A percentile compares a stretch with the other conserved stretches of the same genome.
These are phyloP conservation scores for Rhynchonema sp. DNA, from an alignment of 2,888 invertebrate genomes.

Conservation along the genomic window DNA sequence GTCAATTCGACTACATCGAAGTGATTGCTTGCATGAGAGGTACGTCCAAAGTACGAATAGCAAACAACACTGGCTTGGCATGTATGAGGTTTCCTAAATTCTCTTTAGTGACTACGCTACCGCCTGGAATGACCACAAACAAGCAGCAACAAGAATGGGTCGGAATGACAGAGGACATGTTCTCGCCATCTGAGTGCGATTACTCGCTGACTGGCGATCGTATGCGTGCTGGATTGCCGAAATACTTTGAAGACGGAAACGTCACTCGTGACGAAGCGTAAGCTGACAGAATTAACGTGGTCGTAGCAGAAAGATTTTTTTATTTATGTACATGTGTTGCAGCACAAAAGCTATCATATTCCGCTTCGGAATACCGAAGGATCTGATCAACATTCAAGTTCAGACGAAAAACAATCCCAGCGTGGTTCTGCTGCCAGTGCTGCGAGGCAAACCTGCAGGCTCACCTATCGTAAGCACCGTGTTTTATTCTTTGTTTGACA, in stretches of 20 bases:
- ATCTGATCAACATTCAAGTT: not conserved
- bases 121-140: too few species aligned
- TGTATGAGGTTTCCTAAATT: too few species aligned
- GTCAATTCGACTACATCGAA: not conserved
- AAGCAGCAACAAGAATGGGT: too few species aligned
- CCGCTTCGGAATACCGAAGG: not conserved
- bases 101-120: not conserved
- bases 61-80: too few species aligned
- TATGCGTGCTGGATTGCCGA: not conserved
- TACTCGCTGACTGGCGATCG: not conserved
- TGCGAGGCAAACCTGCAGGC: not conserved
- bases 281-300: too few species aligned
- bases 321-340: too few species aligned
- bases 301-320: too few species aligned
- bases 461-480: not conserved
- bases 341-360: not conserved
- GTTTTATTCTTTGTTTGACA: too few species aligned
- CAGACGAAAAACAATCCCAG: not conserved
- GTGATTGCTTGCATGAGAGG: not conserved
- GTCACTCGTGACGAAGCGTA: not conserved
- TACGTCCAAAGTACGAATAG: too few species aligned
- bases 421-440: not conserved
- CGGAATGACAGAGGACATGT: not conserved
- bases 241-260: not conserved
- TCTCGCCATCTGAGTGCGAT: not conserved